These are phyloP conservation scores for Syngnathoides biaculeatus DNA, from an alignment of 2,113 vertebrate species.

Conservation along the genomic window DNA sequence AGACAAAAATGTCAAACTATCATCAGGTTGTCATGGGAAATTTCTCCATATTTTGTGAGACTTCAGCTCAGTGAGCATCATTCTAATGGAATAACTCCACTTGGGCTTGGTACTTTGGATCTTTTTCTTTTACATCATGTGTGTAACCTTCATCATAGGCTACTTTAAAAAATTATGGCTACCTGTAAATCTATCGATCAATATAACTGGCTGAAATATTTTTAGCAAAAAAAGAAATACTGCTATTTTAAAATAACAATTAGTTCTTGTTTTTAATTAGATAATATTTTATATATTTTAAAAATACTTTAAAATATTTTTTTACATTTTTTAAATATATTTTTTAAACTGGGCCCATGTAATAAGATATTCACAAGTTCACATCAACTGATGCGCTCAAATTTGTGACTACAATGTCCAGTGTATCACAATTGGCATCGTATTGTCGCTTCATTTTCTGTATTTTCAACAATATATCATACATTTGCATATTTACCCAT, in stretches of 20 bases:
- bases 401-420: neutral
- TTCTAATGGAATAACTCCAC: neutral
- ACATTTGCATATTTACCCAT: constrained; percentile 28
- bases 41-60: neutral
- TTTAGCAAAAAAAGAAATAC: neutral
- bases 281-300: too few species aligned
- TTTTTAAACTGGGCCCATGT: neutral
- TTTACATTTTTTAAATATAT: too few species aligned
- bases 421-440: neutral
- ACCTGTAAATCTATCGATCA: too few species aligned
- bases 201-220: neutral
- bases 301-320: too few species aligned
- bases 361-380: constrained; percentile 8
- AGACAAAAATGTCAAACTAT: neutral
- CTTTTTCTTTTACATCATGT: too few species aligned
- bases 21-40: neutral
- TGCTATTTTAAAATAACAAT: too few species aligned
- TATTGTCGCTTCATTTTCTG: constrained; percentile 19
- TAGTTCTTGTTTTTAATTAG: too few species aligned
- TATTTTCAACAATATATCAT: constrained; percentile 18
- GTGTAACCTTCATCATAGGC: too few species aligned
- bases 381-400: neutral
- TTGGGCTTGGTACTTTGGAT: too few species aligned
- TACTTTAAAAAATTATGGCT: too few species aligned
- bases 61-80: neutral